Evolutionary conservation across 2,113 vertebrate species (phyloP).

Genomic region (Oreotrochilus melanogaster): DNA sequence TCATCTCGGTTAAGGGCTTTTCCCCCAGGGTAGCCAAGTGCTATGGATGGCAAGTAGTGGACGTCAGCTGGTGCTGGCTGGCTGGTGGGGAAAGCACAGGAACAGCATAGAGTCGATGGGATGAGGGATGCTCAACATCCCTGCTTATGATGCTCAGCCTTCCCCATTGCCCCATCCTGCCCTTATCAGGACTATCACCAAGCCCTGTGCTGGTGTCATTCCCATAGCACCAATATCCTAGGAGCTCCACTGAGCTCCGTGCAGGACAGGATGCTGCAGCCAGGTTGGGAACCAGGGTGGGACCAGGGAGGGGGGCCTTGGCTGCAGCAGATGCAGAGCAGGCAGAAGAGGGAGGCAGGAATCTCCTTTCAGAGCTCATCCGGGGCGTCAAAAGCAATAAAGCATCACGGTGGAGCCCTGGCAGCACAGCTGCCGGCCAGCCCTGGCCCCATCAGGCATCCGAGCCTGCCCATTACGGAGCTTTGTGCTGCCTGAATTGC

Average conservation of each 20-base stretch:
- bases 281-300: too few relatives aligned
- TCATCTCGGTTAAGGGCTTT: neutral
- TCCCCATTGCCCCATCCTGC: neutral
- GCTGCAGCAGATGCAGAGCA: rapidly evolving
- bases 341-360: neutral
- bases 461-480: neutral
- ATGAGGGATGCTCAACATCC: neutral
- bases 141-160: neutral
- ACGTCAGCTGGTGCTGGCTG: neutral
- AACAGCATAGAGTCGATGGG: rapidly evolving
- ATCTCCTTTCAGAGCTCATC: neutral
- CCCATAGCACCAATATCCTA: too few relatives aligned
- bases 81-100: neutral
- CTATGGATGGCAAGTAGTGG: neutral
- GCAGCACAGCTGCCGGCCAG: neutral
- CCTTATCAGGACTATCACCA: too few relatives aligned
- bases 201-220: rapidly evolving
- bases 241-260: neutral
- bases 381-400: slow-evolving; percentile 59
- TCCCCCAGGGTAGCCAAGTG: neutral
- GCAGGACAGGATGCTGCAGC: neutral
- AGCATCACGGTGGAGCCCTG: slow-evolving; percentile 13
- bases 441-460: neutral
- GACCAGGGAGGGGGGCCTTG: neutral
- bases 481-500: slow-evolving; percentile 27